These are phyloP conservation scores for Dromaius novaehollandiae DNA, from an alignment of 2,113 vertebrate species.

Conservation along the genomic window DNA sequence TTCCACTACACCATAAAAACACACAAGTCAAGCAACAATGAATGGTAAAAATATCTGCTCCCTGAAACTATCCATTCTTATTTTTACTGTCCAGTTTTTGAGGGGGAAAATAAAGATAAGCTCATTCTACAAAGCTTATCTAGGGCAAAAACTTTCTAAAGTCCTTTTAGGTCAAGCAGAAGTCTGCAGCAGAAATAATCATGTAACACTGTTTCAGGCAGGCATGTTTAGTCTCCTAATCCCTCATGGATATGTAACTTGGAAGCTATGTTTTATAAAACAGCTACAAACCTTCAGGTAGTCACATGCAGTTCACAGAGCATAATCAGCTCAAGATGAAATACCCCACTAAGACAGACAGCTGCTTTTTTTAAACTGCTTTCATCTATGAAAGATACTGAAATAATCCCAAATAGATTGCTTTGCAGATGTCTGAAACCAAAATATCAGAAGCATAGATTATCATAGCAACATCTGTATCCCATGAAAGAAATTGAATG, in stretches of 20 bases:
- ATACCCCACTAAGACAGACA: neutral
- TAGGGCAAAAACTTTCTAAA: neutral
- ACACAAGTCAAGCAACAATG: neutral
- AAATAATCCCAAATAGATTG: neutral
- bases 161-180: neutral
- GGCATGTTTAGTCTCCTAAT: neutral
- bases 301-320: neutral
- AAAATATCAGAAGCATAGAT: neutral
- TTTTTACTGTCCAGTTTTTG: neutral
- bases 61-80: neutral
- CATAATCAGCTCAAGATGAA: neutral
- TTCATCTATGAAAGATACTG: neutral
- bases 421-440: slow-evolving; percentile 1
- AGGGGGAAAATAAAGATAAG: neutral
- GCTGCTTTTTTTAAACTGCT: neutral
- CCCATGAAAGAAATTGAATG: neutral
- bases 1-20: neutral
- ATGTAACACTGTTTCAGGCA: neutral
- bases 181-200: neutral
- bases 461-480: neutral
- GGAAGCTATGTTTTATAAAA: neutral
- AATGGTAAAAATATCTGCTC: neutral
- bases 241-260: neutral
- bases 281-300: neutral
- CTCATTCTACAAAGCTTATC: neutral